Evolutionary conservation across 2,797 vertebrate species (phyloP).

Genomic region (Chloroceryle inda): DNA sequence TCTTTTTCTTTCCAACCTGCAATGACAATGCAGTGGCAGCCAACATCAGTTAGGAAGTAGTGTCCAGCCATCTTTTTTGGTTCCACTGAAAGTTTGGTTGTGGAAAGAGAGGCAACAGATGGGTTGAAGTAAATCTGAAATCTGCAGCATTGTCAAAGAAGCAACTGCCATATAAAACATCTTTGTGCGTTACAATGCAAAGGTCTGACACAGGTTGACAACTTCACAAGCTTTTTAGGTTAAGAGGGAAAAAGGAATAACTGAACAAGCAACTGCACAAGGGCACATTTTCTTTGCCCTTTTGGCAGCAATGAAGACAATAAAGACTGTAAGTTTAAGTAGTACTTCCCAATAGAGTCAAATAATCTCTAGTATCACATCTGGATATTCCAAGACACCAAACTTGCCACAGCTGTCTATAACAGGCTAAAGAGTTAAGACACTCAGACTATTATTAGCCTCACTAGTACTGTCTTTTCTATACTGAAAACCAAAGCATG

Average conservation of each 20-base stretch:
- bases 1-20: not conserved
- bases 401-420: not conserved
- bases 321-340: not conserved
- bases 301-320: not conserved
- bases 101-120: not conserved
- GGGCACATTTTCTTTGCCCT: not conserved
- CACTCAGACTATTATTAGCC: not conserved
- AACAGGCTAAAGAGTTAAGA: not conserved
- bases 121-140: not conserved
- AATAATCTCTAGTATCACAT: not conserved
- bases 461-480: not conserved
- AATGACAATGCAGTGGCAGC: not conserved
- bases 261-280: not conserved
- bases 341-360: not conserved
- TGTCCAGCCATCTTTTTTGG: not conserved
- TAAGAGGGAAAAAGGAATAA: not conserved
- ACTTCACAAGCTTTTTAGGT: not conserved
- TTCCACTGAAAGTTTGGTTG: not conserved
- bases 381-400: not conserved
- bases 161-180: not conserved
- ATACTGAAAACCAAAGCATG: not conserved
- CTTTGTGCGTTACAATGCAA: not conserved
- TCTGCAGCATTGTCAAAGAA: not conserved
- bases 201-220: not conserved
- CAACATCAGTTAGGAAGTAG: not conserved